Evolutionary conservation across 1,140 invertebrate genomes (phyloP).

Genomic region (Belonocnema kinseyi): DNA sequence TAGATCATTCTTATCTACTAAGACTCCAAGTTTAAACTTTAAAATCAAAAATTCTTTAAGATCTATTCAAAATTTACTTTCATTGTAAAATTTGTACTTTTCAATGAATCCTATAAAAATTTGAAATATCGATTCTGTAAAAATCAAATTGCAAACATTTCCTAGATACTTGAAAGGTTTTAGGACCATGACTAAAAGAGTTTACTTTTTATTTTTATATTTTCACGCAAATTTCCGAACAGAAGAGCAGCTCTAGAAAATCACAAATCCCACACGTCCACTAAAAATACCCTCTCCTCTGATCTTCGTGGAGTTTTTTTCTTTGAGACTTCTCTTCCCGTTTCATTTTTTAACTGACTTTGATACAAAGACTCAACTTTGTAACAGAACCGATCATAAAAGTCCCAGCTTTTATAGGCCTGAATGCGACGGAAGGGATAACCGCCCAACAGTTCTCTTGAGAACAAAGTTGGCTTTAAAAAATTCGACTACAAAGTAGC

Average conservation of each 20-base stretch:
- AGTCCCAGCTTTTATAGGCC: conserved; percentile 51
- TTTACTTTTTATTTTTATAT: background rate
- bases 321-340: conserved; percentile 4
- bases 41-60: too few relatives aligned
- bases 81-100: too few relatives aligned
- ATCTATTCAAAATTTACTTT: too few relatives aligned
- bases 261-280: background rate
- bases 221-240: background rate
- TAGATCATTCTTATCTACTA: too few relatives aligned
- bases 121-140: too few relatives aligned
- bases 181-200: too few relatives aligned
- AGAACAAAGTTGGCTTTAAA: conserved; percentile 70
- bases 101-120: too few relatives aligned
- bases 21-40: too few relatives aligned
- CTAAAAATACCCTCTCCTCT: background rate
- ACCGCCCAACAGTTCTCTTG: conserved; percentile 57
- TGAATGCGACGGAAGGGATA: conserved; percentile 55
- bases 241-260: background rate
- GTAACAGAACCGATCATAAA: conserved; percentile 72
- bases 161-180: too few relatives aligned
- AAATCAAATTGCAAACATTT: too few relatives aligned
- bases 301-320: conserved; percentile 5
- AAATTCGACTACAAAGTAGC: conserved; percentile 65
- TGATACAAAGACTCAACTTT: conserved; percentile 53
- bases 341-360: conserved; percentile 22